Evolutionary conservation across 2,888 invertebrate species (phyloP).

Genomic region (Matsumyia berberina): DNA sequence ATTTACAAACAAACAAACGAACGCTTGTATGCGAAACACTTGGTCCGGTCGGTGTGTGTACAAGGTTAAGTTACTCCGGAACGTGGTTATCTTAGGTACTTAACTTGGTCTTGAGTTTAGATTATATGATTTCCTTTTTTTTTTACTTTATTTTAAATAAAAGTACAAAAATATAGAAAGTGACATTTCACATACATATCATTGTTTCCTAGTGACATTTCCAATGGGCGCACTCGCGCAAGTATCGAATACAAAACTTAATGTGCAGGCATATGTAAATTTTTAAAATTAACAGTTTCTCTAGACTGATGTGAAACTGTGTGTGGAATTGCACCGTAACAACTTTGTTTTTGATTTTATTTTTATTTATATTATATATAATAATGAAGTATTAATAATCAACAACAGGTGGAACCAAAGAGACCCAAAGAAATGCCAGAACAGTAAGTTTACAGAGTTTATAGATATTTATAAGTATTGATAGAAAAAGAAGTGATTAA

Average conservation of each 20-base stretch:
- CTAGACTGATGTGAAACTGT: conserved; percentile 46
- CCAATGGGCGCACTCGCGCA: conserved; percentile 22
- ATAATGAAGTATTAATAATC: conserved; percentile 15
- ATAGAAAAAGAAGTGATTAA: conserved; percentile 51
- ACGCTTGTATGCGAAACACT: conserved; percentile 55
- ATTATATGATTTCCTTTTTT: conserved; percentile 30
- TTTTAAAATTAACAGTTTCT: conserved; percentile 29
- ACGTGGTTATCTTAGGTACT: conserved; percentile 25
- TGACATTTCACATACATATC: conserved; percentile 52
- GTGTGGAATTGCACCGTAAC: conserved; percentile 55
- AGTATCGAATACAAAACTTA: conserved; percentile 31
- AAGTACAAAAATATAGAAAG: conserved; percentile 69
- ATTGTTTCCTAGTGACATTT: conserved; percentile 60
- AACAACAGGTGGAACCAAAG: conserved; percentile 64
- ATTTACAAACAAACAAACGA: conserved; percentile 71
- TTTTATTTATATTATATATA: conserved; percentile 23
- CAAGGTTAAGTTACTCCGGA: background rate
- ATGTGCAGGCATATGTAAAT: conserved; percentile 23
- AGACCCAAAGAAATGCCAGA: conserved; percentile 68
- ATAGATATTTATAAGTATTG: conserved; percentile 13
- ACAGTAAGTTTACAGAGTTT: conserved; percentile 42
- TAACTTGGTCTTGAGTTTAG: conserved; percentile 58
- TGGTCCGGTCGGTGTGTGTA: conserved; percentile 18
- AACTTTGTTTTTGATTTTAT: conserved; percentile 36
- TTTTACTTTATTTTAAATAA: conserved; percentile 46